phyloP scores from a whole-genome alignment of 2,888 invertebrate genomes.

The Gonocerus acuteangulatus region DNA sequence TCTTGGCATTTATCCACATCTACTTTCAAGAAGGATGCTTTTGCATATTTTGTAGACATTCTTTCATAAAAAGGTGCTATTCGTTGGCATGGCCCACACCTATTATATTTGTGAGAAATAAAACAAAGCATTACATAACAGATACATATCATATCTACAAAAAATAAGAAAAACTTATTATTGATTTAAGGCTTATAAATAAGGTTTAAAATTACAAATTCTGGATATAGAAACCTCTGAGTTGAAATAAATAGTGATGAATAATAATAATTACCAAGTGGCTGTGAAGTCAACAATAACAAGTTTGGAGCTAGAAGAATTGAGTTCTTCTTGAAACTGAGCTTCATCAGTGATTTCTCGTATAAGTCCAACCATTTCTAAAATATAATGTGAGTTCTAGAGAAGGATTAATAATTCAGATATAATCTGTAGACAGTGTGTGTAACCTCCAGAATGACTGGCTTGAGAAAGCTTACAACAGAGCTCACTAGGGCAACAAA shows the following conservation, averaged over 20 bases:
- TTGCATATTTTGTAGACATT: constrained; percentile 75
- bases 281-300: constrained; percentile 94
- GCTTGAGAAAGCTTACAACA: too few species aligned
- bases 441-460: too few species aligned
- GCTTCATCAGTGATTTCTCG: constrained; percentile 61
- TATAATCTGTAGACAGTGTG: too few species aligned
- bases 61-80: constrained; percentile 90
- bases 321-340: constrained; percentile 77
- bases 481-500: too few species aligned
- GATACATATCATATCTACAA: neutral
- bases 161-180: neutral
- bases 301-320: constrained; percentile 73
- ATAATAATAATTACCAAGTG: constrained; percentile 69
- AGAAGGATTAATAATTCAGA: too few species aligned
- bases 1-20: constrained; percentile 91
- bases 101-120: constrained; percentile 44
- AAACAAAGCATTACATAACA: neutral
- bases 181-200: neutral
- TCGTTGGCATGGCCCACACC: constrained; percentile 94
- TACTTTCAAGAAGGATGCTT: constrained; percentile 86
- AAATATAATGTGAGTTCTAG: too few species aligned
- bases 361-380: constrained; percentile 32
- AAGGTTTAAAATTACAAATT: neutral
- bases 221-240: constrained; percentile 6
- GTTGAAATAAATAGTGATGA: neutral